Conservation (phyloP, 2,888 invertebrate species). For the Lymantria dispar region DNA sequence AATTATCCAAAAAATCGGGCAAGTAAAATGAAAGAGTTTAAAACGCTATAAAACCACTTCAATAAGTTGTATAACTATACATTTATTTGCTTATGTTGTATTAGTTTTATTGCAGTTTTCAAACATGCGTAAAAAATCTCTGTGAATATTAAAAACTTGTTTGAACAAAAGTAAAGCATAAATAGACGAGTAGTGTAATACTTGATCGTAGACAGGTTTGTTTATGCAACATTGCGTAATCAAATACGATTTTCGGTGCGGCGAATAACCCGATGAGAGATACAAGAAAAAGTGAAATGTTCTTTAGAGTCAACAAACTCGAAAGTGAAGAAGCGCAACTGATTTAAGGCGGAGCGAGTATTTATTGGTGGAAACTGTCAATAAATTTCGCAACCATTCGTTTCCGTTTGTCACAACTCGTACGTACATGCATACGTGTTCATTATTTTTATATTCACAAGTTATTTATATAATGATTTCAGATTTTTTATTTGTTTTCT, state of each 20-base stretch:
- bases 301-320: slow-evolving; percentile 48
- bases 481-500: no score
- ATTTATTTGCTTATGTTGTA: no score
- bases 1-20: no score
- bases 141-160: slow-evolving; percentile 5
- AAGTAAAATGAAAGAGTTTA: no score
- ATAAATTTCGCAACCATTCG: slow-evolving; percentile 43
- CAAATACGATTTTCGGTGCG: slow-evolving; percentile 42
- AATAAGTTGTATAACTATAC: no score
- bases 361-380: slow-evolving; percentile 43
- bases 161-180: slow-evolving; percentile 15
- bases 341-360: slow-evolving; percentile 40
- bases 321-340: slow-evolving; percentile 49
- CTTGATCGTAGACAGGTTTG: slow-evolving; percentile 33
- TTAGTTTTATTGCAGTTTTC: background rate
- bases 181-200: slow-evolving; percentile 22
- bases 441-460: no score
- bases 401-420: slow-evolving; percentile 26
- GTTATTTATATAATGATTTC: no score
- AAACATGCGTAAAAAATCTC: slow-evolving; percentile 1
- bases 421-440: no score
- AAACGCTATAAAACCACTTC: no score
- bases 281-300: slow-evolving; percentile 57
- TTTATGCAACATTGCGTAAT: slow-evolving; percentile 46
- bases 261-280: slow-evolving; percentile 36